Base-by-base conservation (phyloP, 2,797 vertebrate genomes). In the Forpus xanthops region DNA sequence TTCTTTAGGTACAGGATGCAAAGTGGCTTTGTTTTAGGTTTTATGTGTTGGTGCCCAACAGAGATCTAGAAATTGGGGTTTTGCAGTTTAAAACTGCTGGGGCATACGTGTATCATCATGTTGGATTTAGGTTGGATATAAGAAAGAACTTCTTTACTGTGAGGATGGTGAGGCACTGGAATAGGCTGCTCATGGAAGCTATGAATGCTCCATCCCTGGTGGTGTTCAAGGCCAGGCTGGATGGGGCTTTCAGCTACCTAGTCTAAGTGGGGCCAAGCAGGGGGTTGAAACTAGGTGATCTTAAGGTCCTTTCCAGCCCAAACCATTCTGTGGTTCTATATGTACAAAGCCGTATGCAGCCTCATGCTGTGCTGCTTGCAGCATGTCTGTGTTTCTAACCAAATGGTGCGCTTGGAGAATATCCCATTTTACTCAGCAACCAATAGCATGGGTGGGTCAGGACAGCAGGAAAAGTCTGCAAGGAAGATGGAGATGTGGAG, bases 31-130 rank as follows among this genome's bases (percentile, higher is more conserved):
- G 5, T 56, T 86, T 47, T 55, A 50, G 50, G 41, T 78, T 70
- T 20, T 62, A 3, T 1, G 0, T 33, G 6, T 28, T 65, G 20
- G 19, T 5, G 24, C 44, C 39, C 31, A 25, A 53, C 50, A 27
- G 30, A 56, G n/a, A 42, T 53, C 20, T 55, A 58, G 44, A 47
- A 78, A 31, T 3, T 0, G 1, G 21, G 1, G 2, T 39, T 77
- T 61, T 65, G 27, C 35, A 16, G 11, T 68, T 65, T 12, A 37
- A 72, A 49, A 16, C 8, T 24, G 25, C 55, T 58, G 33, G 23
- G n/a, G 23, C n/a, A 24, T 25, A 3, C 5, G 1, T 11, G 21
- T 58, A 24, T 58, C 55, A 16, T 58, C 55, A 24, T 35, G 55
- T 25, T 58, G n/a, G n/a, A 11, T 58, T 35, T 58, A 35, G n/a